Evolutionary conservation across 1,140 invertebrate genomes (phyloP).

Genomic region (Diachasma alloeum): DNA sequence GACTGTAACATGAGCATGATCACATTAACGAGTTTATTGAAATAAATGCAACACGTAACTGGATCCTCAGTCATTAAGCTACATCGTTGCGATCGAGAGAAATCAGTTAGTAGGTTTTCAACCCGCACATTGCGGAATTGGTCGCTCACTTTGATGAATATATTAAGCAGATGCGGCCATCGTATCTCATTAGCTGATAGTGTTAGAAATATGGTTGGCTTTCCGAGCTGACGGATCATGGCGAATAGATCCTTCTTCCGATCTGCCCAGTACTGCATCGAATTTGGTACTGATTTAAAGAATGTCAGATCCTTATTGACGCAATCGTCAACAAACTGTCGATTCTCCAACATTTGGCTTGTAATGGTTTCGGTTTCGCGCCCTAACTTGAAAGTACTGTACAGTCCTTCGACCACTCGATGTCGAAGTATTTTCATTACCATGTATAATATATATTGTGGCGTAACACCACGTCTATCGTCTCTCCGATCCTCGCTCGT

Average conservation of each 20-base stretch:
- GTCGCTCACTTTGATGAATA: slow-evolving; percentile 52
- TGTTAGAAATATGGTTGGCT: slow-evolving; percentile 45
- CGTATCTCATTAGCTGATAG: slow-evolving; percentile 45
- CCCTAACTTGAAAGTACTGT: slow-evolving; percentile 25
- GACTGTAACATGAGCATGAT: slow-evolving; percentile 30
- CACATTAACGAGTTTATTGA: slow-evolving; percentile 50
- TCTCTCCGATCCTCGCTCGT: slow-evolving; percentile 36
- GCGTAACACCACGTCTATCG: slow-evolving; percentile 24
- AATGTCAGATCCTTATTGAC: slow-evolving; percentile 34
- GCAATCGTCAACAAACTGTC: slow-evolving; percentile 30
- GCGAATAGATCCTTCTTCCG: slow-evolving; percentile 56
- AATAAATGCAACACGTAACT: slow-evolving; percentile 57
- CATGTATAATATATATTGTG: slow-evolving; percentile 35
- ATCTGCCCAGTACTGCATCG: slow-evolving; percentile 42
- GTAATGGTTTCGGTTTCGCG: no score
- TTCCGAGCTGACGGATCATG: slow-evolving; percentile 45
- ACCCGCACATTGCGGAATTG: slow-evolving; percentile 31
- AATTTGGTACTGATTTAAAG: slow-evolving; percentile 28
- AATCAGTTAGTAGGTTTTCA: slow-evolving; percentile 35
- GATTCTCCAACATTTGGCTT: slow-evolving; percentile 30
- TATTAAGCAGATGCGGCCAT: slow-evolving; percentile 52
- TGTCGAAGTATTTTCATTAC: slow-evolving; percentile 36
- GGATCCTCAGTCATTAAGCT: slow-evolving; percentile 56
- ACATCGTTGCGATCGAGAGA: slow-evolving; percentile 33
- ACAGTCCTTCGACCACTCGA: slow-evolving; percentile 23